Evolutionary conservation across 1,140 invertebrate genomes (phyloP).

Genomic region (Plutomurus gul): DNA sequence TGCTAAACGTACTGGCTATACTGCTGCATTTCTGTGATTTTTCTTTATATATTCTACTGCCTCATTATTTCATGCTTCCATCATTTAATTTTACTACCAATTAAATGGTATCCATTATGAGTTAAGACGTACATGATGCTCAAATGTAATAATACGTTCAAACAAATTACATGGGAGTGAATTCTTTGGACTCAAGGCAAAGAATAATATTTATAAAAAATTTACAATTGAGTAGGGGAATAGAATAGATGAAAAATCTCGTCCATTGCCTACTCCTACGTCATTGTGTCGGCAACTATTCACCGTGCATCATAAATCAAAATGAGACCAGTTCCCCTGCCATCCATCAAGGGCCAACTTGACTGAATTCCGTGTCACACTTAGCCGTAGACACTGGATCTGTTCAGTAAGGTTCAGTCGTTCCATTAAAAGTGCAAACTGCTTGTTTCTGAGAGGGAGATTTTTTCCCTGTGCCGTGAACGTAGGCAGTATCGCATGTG

Average conservation of each 20-base stretch:
- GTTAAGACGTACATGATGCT: too few species aligned
- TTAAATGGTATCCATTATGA: too few species aligned
- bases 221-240: background rate
- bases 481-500: background rate
- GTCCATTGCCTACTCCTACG: slow-evolving; percentile 15
- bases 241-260: slow-evolving; percentile 21
- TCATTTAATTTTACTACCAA: too few species aligned
- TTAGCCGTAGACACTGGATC: slow-evolving; percentile 6
- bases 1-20: too few species aligned
- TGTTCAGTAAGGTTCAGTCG: background rate
- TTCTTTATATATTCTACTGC: too few species aligned
- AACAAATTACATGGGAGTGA: background rate
- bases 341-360: background rate
- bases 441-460: background rate
- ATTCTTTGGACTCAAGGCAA: background rate
- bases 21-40: too few species aligned
- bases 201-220: background rate
- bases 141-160: too few species aligned
- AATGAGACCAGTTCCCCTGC: background rate
- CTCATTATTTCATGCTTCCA: too few species aligned
- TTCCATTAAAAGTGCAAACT: slow-evolving; percentile 3
- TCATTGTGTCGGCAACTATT: slow-evolving; percentile 1
- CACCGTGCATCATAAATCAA: slow-evolving; percentile 16
- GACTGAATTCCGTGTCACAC: slow-evolving; percentile 3
- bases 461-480: background rate